A percentile compares a stretch with the other conserved stretches of the same genome.
These are phyloP conservation scores for Unio pictorum DNA, from an alignment of 2,888 invertebrate species.

Conservation along the genomic window DNA sequence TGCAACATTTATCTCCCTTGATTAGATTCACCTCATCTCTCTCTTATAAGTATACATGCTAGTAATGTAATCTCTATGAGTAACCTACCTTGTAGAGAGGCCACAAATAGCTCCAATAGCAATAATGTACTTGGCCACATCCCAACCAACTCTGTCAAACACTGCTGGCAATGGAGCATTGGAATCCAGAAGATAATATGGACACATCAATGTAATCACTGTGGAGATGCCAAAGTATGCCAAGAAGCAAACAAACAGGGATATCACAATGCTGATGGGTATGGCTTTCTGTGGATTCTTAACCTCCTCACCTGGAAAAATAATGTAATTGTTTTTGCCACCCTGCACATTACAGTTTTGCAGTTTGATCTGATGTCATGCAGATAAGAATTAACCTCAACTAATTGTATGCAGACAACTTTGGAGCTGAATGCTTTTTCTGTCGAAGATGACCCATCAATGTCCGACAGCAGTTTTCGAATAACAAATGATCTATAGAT, in stretches of 20 bases:
- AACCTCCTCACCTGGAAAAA: slow-evolving; percentile 86
- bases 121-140: slow-evolving; percentile 85
- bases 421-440: no score
- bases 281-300: slow-evolving; percentile 93
- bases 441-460: no score
- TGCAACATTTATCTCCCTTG: no score
- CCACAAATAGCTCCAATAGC: slow-evolving; percentile 88
- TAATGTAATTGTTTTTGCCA: neutral
- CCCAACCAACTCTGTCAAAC: slow-evolving; percentile 82
- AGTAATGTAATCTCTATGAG: neutral
- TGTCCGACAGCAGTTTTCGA: no score
- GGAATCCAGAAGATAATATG: slow-evolving; percentile 84
- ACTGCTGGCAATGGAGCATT: slow-evolving; percentile 84
- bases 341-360: neutral
- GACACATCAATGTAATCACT: slow-evolving; percentile 94
- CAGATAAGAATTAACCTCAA: neutral
- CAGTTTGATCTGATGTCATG: neutral
- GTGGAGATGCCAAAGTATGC: slow-evolving; percentile 94
- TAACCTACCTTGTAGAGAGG: slow-evolving; percentile 80
- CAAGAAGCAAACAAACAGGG: slow-evolving; percentile 86
- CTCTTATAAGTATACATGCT: no score
- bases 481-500: no score
- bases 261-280: slow-evolving; percentile 89
- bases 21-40: no score
- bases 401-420: no score